phyloP scores from a whole-genome alignment of 1,140 invertebrate species.

The Aphidius gifuensis region DNA sequence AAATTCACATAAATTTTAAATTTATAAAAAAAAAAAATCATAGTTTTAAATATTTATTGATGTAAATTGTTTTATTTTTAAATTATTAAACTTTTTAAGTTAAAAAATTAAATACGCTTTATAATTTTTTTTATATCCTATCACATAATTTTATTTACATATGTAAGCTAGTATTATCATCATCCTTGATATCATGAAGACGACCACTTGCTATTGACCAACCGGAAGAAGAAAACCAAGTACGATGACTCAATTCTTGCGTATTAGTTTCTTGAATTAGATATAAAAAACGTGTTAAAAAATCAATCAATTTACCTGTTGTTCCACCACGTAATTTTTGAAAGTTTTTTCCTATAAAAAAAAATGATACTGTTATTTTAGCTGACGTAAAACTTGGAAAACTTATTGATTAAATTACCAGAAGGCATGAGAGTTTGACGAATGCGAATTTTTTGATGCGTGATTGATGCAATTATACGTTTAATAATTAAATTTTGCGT shows the following conservation, averaged over 20 bases:
- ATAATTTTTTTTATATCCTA: too few species aligned
- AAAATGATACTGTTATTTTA: slow-evolving; percentile 10
- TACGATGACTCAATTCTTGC: slow-evolving; percentile 35
- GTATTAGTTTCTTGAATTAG: slow-evolving; percentile 50
- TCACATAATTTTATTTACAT: too few species aligned
- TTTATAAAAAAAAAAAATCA: too few species aligned
- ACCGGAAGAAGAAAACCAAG: slow-evolving; percentile 32
- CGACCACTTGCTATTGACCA: slow-evolving; percentile 14
- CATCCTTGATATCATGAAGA: slow-evolving; percentile 33
- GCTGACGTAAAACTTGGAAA: neutral
- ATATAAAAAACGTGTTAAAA: slow-evolving; percentile 45
- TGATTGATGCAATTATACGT: slow-evolving; percentile 63
- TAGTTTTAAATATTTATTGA: too few species aligned
- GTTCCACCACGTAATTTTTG: slow-evolving; percentile 57
- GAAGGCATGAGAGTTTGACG: slow-evolving; percentile 57
- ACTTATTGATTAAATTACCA: slow-evolving; percentile 37
- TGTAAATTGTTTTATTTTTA: too few species aligned
- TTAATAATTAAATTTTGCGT: slow-evolving; percentile 61
- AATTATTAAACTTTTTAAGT: too few species aligned
- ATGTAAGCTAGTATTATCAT: neutral
- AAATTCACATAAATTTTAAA: too few species aligned
- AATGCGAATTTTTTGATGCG: slow-evolving; percentile 63
- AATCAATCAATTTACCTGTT: slow-evolving; percentile 52
- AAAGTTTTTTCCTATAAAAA: slow-evolving; percentile 46
- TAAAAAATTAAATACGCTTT: too few species aligned